Evolutionary conservation across 2,797 vertebrate species (phyloP).

Genomic region (Novumbra hubbsi): DNA sequence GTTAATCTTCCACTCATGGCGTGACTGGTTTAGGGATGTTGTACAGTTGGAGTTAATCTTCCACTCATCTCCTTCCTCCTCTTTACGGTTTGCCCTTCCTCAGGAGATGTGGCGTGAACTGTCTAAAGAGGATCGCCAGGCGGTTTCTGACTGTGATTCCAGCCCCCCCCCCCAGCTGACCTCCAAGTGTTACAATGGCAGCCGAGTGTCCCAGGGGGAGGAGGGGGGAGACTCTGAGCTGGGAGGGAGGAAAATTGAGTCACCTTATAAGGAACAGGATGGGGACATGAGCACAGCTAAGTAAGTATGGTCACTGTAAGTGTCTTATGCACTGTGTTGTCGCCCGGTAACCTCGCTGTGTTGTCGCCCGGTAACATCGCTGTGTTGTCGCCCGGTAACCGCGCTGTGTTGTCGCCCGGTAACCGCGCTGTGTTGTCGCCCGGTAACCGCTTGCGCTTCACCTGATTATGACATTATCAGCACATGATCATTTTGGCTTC

Average conservation of each 20-base stretch:
- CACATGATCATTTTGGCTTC: too few species aligned
- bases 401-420: too few species aligned
- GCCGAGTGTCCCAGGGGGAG: constrained; percentile 65
- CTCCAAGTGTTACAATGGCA: constrained; percentile 81
- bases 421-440: too few species aligned
- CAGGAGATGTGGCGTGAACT: constrained; percentile 89
- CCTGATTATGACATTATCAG: too few species aligned
- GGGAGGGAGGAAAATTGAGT: constrained; percentile 67
- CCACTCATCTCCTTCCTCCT: background rate
- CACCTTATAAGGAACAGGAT: constrained; percentile 67
- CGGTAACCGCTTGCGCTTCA: too few species aligned
- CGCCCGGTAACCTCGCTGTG: too few species aligned
- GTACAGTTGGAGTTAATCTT: too few species aligned
- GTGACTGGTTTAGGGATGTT: too few species aligned
- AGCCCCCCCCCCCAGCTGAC: constrained; percentile 68
- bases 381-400: too few species aligned
- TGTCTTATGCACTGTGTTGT: too few species aligned
- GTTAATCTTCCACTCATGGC: too few species aligned
- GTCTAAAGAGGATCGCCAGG: constrained; percentile 87
- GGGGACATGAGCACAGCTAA: constrained; percentile 76
- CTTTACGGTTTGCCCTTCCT: background rate
- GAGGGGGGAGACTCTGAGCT: constrained; percentile 71
- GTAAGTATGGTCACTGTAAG: constrained; percentile 66
- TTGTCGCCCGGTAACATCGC: too few species aligned
- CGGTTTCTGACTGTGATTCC: constrained; percentile 67